Base-by-base conservation (phyloP, 2,888 invertebrate genomes). In the Branchellion lobata region DNA sequence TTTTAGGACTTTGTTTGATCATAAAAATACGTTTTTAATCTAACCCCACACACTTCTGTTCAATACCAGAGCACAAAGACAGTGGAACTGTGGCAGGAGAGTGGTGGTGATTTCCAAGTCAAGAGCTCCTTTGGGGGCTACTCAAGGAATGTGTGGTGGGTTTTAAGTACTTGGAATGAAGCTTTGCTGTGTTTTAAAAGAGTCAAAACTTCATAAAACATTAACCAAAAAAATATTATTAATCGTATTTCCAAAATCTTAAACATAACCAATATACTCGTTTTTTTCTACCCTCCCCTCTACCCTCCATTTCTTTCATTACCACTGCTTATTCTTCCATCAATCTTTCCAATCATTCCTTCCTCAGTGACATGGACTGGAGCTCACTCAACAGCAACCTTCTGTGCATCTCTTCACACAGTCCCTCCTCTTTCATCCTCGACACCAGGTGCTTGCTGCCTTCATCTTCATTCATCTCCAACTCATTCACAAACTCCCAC, bases 131-230 rank as follows among this genome's bases (percentile, higher is more conserved):
- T 57, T n/a, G 21, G 21, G 5, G 61, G 61, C 61, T 57, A 57
- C 61, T 57, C 61, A 5, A 57, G 61, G 61, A 57, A n/a, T 57
- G 61, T 57, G 24, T 57, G 61, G 61, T 57, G 61, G 5, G 61
- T 57, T 57, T 57, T 8, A 8, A n/a, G n/a, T n/a, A n/a, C n/a
- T n/a, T n/a, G n/a, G n/a, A n/a, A n/a, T n/a, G n/a, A n/a, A n/a
- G n/a, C n/a, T n/a, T n/a, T n/a, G n/a, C n/a, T n/a, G n/a, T n/a
- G n/a, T n/a, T n/a, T n/a, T n/a, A n/a, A n/a, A n/a, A n/a, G n/a
- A n/a, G n/a, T n/a, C n/a, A n/a, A n/a, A n/a, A n/a, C n/a, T n/a
- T n/a, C n/a, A n/a, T n/a, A n/a, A n/a, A n/a, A n/a, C n/a, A n/a
- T n/a, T n/a, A n/a, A n/a, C n/a, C n/a, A n/a, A n/a, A n/a, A n/a